These are phyloP conservation scores for Teleogryllus oceanicus DNA, from an alignment of 2,888 invertebrate species.

Conservation along the genomic window DNA sequence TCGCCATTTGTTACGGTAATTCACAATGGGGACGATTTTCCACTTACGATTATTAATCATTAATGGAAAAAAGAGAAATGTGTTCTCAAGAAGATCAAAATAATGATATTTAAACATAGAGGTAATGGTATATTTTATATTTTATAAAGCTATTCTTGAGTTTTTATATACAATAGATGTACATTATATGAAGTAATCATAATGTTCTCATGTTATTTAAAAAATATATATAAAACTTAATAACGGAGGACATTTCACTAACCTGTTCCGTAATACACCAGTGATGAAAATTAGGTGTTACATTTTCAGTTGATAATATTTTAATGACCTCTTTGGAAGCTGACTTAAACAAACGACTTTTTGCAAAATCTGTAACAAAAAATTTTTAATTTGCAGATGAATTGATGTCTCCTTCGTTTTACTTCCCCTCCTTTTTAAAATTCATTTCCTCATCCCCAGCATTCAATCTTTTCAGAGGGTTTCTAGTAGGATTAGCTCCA, in stretches of 20 bases:
- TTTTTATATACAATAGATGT: too few relatives aligned
- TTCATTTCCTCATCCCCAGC: background rate
- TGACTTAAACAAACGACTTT: slow-evolving; percentile 62
- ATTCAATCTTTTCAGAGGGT: background rate
- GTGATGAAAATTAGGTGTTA: slow-evolving; percentile 73
- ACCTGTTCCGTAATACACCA: slow-evolving; percentile 66
- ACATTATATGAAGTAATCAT: too few relatives aligned
- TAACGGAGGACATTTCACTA: slow-evolving; percentile 36
- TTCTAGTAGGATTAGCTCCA: background rate
- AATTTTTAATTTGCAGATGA: background rate
- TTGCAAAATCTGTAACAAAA: slow-evolving; percentile 53
- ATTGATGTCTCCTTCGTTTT: background rate
- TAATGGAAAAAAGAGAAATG: too few relatives aligned
- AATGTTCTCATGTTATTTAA: too few relatives aligned
- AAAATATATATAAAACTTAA: too few relatives aligned
- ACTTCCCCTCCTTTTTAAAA: background rate
- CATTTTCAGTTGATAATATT: slow-evolving; percentile 57
- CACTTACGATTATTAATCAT: too few relatives aligned
- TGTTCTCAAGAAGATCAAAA: too few relatives aligned
- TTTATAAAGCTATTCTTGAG: too few relatives aligned
- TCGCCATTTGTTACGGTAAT: too few relatives aligned
- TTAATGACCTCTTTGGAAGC: slow-evolving; percentile 59
- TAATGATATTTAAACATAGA: too few relatives aligned
- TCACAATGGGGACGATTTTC: too few relatives aligned
- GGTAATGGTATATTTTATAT: too few relatives aligned